Evolutionary conservation across 2,113 vertebrate species (phyloP), one percentile per base, ranked within the genome.

Genomic region (Rhea pennata): DNA sequence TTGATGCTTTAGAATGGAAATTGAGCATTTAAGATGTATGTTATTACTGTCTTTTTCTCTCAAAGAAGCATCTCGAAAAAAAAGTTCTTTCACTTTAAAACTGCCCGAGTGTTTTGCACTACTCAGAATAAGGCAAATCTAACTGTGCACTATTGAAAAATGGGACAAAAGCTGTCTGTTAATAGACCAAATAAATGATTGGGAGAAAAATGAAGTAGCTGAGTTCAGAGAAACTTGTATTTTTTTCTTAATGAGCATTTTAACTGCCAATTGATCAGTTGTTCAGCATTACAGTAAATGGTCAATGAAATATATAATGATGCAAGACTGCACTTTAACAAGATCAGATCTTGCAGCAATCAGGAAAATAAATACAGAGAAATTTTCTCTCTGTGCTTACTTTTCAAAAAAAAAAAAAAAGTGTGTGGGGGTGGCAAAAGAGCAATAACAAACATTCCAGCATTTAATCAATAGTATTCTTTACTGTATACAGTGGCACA

Each of bases 231-330:
- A 92, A 96, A 96, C 74, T 89, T 92, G 88, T 92, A 91, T 80
- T 89, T 96, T 97, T 96, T 91, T 73, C 67, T 85, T 97, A 96
- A 97, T 76, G 92, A 93, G 91, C 80, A 91, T 80, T 85, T 91
- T 89, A 94, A 85, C 71, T 95, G 92, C 84, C 96, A 46, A 91
- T 95, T 94, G 92, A 96, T 96, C 39, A 76, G 84, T 83, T 94
- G 79, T 84, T 89, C 92, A 89, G 58, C 80, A 58, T 84, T 93
- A 85, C 91, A 89, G 88, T 92, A 92, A 92, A 83, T 77, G 87
- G 81, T 79, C 91, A 95, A 79, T 95, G 81, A 93, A 95, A 95
- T 92, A 95, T 58, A 86, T 83, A 74, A 94, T 71, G 78, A 87
- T 81, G 85, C 79, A 86, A 64, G 85, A 48, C 75, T 74, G 65